Evolutionary conservation across 2,888 invertebrate genomes (phyloP), one percentile per base, ranked within the genome.

Genomic region (Watsonalla binaria): DNA sequence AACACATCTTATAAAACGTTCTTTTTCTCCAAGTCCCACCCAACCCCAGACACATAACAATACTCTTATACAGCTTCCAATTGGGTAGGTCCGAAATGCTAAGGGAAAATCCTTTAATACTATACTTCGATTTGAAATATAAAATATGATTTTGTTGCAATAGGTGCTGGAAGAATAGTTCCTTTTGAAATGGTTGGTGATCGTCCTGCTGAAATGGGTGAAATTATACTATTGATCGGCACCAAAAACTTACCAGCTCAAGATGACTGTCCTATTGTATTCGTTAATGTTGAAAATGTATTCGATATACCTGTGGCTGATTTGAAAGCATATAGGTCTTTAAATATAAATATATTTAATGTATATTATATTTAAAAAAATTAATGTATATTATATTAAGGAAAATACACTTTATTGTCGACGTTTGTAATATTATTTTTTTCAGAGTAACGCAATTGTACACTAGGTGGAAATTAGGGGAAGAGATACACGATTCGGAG

Each of bases 261-360:
- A 46, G 88, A 90, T 60, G 90, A 90, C 58, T 52, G 70, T 6
- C 86, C 89, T 6, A 68, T 88, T 42, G 59, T 87, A 48, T 88
- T 88, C 62, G 70, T 88, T 6, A 88, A 86, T 59, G 62, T 89
- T 13, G 79, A 78, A 47, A 74, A 61, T 42, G 61, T 90, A 45
- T 67, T 58, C 33, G 76, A 83, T 52, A 54, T 79, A 13, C 90
- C 90, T n/a, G 37, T 76, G 2, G 61, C 74, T 11, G 68, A 76
- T 54, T 63, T 90, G 6, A 74, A 65, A 54, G 73, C 76, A 55
- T 62, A 76, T 45, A 71, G 78, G 89, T 87, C 57, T 64, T 55
- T 50, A 53, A 57, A 45, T 57, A 49, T 50, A 47, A n/a, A n/a
- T n/a, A n/a, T n/a, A n/a, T n/a, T n/a, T n/a, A n/a, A n/a, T n/a